These are phyloP conservation scores for Pipistrellus nathusii DNA, from an alignment of 2,797 vertebrate species.

Conservation along the genomic window DNA sequence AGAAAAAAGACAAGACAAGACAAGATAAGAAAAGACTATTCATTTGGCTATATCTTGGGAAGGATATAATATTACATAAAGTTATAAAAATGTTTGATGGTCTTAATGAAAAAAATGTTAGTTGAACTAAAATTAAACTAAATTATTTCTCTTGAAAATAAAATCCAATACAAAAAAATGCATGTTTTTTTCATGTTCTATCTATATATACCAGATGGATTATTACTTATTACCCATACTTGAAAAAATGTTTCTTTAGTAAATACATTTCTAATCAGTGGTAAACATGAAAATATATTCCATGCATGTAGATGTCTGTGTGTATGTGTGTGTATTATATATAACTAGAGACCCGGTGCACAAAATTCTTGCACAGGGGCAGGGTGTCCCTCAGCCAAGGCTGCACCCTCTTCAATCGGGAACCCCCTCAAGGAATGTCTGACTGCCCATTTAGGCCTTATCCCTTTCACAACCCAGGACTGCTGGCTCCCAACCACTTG, in stretches of 20 bases:
- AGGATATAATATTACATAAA: slow-evolving; percentile 3
- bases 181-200: neutral
- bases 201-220: neutral
- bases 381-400: too few species aligned
- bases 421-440: too few species aligned
- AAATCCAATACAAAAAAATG: slow-evolving; percentile 23
- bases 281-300: slow-evolving; percentile 18
- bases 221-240: neutral
- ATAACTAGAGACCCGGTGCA: too few species aligned
- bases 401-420: too few species aligned
- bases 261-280: slow-evolving; percentile 8
- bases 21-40: neutral
- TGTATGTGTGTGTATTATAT: neutral
- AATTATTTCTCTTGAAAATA: slow-evolving; percentile 47
- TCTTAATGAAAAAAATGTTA: slow-evolving; percentile 7
- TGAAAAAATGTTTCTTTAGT: slow-evolving; percentile 27
- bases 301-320: neutral
- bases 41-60: slow-evolving; percentile 13
- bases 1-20: slow-evolving; percentile 3
- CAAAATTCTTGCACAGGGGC: too few species aligned
- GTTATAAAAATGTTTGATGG: neutral
- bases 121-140: slow-evolving; percentile 1
- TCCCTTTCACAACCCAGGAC: too few species aligned
- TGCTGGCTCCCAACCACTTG: too few species aligned
- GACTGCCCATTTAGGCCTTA: too few species aligned